phyloP scores from a whole-genome alignment of 2,113 vertebrate genomes.

The Blennius ocellaris region DNA sequence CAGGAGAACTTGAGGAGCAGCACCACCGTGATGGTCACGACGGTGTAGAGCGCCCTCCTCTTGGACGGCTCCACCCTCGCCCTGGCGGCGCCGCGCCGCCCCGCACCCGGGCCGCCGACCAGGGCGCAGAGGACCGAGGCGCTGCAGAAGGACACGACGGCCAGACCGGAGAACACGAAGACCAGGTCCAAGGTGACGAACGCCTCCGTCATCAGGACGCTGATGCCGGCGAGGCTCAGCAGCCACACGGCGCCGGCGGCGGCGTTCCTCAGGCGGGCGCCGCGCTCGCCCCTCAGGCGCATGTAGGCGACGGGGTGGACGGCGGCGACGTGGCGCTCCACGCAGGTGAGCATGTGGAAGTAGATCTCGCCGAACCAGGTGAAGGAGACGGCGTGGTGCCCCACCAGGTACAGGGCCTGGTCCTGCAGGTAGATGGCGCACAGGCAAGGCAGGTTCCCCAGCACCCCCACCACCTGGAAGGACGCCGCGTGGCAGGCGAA shows the following conservation, averaged over 20 bases:
- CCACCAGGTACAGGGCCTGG: too few species aligned
- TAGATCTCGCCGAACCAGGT: fast-evolving
- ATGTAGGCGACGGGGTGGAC: constrained; percentile 25
- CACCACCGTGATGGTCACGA: neutral
- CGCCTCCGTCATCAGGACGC: neutral
- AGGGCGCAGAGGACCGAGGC: constrained; percentile 15
- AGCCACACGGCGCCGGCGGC: neutral
- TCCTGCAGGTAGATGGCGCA: too few species aligned
- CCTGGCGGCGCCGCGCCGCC: neutral
- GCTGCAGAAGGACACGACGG: constrained; percentile 22
- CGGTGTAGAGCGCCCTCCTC: neutral
- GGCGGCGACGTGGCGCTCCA: constrained; percentile 30
- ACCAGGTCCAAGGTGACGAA: neutral
- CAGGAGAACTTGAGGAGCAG: neutral
- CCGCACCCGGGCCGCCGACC: constrained; percentile 17
- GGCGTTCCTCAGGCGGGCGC: constrained; percentile 13
- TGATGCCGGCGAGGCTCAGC: neutral
- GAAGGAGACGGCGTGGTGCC: fast-evolving
- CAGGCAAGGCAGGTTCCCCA: neutral
- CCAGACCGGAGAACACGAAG: too few species aligned
- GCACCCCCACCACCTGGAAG: neutral
- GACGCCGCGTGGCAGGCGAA: neutral
- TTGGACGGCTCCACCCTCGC: constrained; percentile 12
- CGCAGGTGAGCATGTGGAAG: constrained; percentile 37
- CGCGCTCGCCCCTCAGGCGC: neutral